Evolutionary conservation across 2,113 vertebrate genomes (phyloP), one percentile per base, ranked within the genome.

Genomic region (Clupea harengus): DNA sequence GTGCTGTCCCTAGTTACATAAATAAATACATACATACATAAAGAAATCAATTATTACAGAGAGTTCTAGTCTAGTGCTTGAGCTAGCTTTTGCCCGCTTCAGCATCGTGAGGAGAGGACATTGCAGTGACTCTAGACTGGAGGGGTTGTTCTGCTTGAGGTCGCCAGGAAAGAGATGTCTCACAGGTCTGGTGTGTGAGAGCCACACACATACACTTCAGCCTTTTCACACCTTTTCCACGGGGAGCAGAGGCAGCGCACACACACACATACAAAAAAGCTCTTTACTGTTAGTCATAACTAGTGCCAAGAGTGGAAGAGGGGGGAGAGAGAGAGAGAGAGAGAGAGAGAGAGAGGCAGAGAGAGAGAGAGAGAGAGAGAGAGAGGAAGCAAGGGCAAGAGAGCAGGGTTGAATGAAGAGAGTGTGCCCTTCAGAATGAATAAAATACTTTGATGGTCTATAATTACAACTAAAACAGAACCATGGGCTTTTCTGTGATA

Each of bases 381-480:
- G 60, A 64, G 60, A 64, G 22, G 25, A 22, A 25, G 54, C 39
- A 11, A 75, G 39, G 22, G 17, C 0, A 28, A 25, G 49, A 60
- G 64, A 83, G 6, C 32, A 44, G 10, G 60, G 11, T 3, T 25
- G 22, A 67, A 67, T 67, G 60, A 67, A 67, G 22, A 25, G 60
- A 67, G 60, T 67, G 60, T 22, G 60, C 20, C 60, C 17, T 15
- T 64, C 57, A 64, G 22, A 64, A n/a, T 32, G 45, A 81, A 87
- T 87, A 87, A 85, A 39, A 83, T 45, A 57, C 28, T 39, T 47
- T 49, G 86, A 84, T 64, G 25, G 28, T 81, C 72, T 84, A 72
- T 89, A 89, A 89, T 87, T 67, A 80, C n/a, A 10, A 45, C 28
- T 86, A 67, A 86, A 81, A 86, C 60, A 89, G 47, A 82, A 81